A percentile compares a stretch with the other conserved stretches of the same genome.
These are phyloP conservation scores for Smithornis capensis DNA, from an alignment of 2,113 vertebrate species.

Conservation along the genomic window DNA sequence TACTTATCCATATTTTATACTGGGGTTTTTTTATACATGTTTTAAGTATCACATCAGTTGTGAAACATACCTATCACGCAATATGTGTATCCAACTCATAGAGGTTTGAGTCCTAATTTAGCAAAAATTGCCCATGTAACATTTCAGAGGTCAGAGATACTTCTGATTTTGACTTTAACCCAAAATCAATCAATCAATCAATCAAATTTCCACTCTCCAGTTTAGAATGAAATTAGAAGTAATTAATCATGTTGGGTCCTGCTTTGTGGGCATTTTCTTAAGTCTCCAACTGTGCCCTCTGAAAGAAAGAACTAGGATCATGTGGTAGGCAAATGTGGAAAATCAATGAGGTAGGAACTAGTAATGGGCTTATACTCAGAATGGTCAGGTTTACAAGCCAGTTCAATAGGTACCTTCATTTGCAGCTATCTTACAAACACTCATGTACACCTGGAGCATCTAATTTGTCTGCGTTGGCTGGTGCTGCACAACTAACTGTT, in stretches of 20 bases:
- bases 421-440: background rate
- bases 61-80: background rate
- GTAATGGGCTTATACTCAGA: background rate
- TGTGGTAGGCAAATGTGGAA: background rate
- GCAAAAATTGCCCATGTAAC: background rate
- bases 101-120: background rate
- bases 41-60: background rate
- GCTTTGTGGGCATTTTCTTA: background rate
- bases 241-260: background rate
- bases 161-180: constrained; percentile 5
- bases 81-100: background rate
- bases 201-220: background rate
- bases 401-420: background rate
- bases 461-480: background rate
- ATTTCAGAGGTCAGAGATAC: background rate
- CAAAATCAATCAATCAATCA: background rate
- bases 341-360: background rate
- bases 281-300: background rate
- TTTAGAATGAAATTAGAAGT: background rate
- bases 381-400: background rate
- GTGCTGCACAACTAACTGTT: background rate
- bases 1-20: background rate
- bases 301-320: background rate
- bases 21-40: no score
- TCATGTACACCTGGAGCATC: background rate